Base-by-base conservation (phyloP, 2,113 vertebrate genomes). In the Clarias magur region DNA sequence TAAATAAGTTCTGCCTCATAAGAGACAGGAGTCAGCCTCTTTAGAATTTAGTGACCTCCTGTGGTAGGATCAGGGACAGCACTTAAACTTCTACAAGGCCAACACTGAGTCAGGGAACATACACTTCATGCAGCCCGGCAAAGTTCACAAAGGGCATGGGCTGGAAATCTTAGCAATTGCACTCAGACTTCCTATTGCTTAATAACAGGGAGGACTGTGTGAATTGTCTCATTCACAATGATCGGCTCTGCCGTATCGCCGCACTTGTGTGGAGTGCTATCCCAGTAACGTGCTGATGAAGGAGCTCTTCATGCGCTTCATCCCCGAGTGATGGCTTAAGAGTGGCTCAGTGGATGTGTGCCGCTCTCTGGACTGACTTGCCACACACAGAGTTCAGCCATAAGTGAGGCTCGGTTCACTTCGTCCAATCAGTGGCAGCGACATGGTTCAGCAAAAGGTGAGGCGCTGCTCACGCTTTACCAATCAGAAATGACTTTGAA, bases 401-500 rank as follows among this genome's bases (percentile, higher is more conserved):
- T 93, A 94, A 95, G 94, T 88, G 80, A 88, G 90, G 56, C 89
- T 10, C 68, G 3, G 79, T 91, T 88, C 89, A 86, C 90, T 90
- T 91, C 86, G 85, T 89, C 91, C 91, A 91, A 91, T 91, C 90
- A 91, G 88, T 65, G 63, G 27, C 91, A 89, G 89, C 86, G 19
- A 65, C 83, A 65, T 70, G 76, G 82, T 89, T 90, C 82, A 87
- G 54, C 78, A 75, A 42, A 81, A 83, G 87, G 83, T 89, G 80
- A 87, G 87, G 57, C 83, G 87, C 89, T 16, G 80, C 81, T 63
- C 90, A 89, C 82, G 89, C 88, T 87, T 90, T 86, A 92, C 90
- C 86, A 88, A 90, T 89, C 89, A 91, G 86, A 91, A 90, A 86
- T 83, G 82, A 94, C 92, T 92, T 90, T 89, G 90, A 92, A 90